Evolutionary conservation across 2,113 vertebrate genomes (phyloP), one percentile per base, ranked within the genome.

Genomic region (Danionella cerebrum): DNA sequence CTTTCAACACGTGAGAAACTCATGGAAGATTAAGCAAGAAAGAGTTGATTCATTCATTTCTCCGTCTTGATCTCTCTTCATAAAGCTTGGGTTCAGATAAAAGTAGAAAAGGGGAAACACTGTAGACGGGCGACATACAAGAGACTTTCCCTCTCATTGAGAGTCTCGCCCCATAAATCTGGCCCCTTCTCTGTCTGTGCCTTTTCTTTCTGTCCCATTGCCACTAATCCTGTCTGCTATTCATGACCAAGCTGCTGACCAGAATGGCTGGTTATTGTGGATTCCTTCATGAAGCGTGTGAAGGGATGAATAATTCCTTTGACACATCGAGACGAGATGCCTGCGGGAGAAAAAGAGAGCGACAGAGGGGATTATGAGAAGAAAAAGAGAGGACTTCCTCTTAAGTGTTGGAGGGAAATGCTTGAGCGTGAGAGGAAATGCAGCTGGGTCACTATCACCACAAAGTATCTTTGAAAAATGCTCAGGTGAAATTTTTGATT

Each of bases 261-360:
- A 80, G 67, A 79, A 81, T 76, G 75, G 71, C 67, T 11, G 54
- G 79, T 69, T 69, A 71, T 57, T 73, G 69, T 67, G 78, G 76
- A 76, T 78, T 82, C 76, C 72, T 76, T 76, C 71, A 64, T 80
- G 80, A 80, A 70, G 65, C 76, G 64, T 58, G 42, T 48, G 72
- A 75, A 70, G 71, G 74, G 77, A 65, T 75, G 82, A 70, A 75
- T 76, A 80, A 84, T 79, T 81, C 78, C 64, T 81, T 74, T 78
- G 80, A 77, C 77, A 64, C 54, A n/a, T n/a, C n/a, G n/a, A n/a
- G n/a, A n/a, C n/a, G n/a, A n/a, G n/a, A n/a, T n/a, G n/a, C n/a
- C 36, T 22, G 69, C 18, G 41, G 38, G 47, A 70, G 55, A 54
- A 41, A 68, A 75, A 82, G 77, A 79, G 51, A 27, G 55, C 13